Conservation (phyloP, 2,113 vertebrate genomes). For the Coracopsis vasa region DNA sequence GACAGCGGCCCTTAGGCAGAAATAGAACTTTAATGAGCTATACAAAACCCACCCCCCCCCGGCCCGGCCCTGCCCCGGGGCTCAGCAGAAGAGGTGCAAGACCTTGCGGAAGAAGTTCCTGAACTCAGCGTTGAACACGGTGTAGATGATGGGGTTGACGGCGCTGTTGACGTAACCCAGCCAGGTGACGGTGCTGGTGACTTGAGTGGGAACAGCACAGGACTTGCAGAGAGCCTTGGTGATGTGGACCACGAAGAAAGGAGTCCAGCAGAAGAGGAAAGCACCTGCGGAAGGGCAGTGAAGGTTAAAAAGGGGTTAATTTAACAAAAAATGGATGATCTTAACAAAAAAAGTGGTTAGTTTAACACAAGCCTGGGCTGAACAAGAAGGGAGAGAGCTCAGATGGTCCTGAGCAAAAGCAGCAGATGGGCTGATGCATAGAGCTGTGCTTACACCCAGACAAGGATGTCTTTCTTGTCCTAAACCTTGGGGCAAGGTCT, state of each 20-base stretch:
- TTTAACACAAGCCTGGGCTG: not conserved
- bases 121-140: constrained; percentile 91
- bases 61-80: fast-evolving
- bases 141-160: constrained; percentile 94
- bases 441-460: not conserved
- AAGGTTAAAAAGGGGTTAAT: not conserved
- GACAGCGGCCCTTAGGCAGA: constrained; percentile 31
- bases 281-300: constrained; percentile 72
- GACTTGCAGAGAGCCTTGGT: constrained; percentile 82
- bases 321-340: not conserved
- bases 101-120: constrained; percentile 88
- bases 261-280: constrained; percentile 96
- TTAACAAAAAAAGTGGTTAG: not conserved
- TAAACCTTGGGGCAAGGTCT: not conserved
- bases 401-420: not conserved
- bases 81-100: constrained; percentile 75
- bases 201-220: constrained; percentile 78
- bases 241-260: constrained; percentile 94
- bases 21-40: constrained; percentile 63
- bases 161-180: constrained; percentile 96
- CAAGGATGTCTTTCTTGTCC: not conserved
- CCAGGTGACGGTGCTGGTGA: constrained; percentile 95
- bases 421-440: not conserved
- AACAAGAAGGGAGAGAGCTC: not conserved
- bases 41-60: not conserved